Base-by-base conservation (phyloP, 2,113 vertebrate species). In the Zosterops pallidus region DNA sequence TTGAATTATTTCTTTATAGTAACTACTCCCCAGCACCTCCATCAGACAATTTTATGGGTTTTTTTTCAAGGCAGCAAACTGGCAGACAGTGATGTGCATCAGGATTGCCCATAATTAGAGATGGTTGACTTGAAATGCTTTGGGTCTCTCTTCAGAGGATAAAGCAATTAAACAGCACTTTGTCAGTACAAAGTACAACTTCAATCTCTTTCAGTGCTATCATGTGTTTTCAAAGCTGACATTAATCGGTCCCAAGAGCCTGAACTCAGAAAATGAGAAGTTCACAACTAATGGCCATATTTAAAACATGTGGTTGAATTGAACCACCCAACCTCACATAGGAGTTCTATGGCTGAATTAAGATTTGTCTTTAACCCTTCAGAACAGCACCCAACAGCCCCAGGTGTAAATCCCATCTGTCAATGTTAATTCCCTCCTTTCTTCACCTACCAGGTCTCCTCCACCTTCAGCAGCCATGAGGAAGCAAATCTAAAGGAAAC, bases 91-190 rank as follows among this genome's bases (percentile, higher is more conserved):
- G 37, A 81, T 47, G 52, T 52, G 83, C 72, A 92, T 83, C 83
- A 86, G 68, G 86, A 78, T 37, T 86, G 60, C 44, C 44, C 8
- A 3, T 89, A 92, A 91, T 94, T 96, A 92, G 83, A 89, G 76
- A 93, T 35, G 76, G 80, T 81, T 91, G 80, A 91, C 83, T 94
- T 95, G 47, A 94, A 86, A 92, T 90, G 87, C 91, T 89, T 95
- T 52, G 76, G 86, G 83, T 92, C 83, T 75, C 86, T 96, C 96
- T 95, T 95, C 85, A 92, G 92, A 96, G 79, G 88, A 92, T 59
- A 94, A 60, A 96, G 92, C 95, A 95, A 95, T 93, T 95, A 95
- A 94, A 89, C 83, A 93, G 89, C 94, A 94, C 94, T 94, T 96
- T 91, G 92, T 96, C 92, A 96, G 92, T 81, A 95, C 94, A 89